Evolutionary conservation across 2,888 invertebrate species (phyloP), one percentile per base, ranked within the genome.

Genomic region (Chaitophorus viminalis): DNA sequence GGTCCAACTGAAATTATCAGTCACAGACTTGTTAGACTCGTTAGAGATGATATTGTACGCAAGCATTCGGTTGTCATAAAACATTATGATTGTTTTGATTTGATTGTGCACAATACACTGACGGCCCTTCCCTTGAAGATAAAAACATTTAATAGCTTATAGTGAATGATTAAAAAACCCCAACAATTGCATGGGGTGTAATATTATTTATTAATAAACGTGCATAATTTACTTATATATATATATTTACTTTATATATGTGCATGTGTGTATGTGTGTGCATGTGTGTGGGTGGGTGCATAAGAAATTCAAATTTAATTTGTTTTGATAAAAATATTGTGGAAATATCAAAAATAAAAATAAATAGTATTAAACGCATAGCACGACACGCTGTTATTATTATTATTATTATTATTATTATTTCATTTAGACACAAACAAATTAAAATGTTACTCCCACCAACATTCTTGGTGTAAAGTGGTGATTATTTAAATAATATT

Each of bases 271-370:
- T 46, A 11, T 46, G 14, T 46, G 14, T 46, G 46, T 46, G 11
- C 14, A 3, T 46, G 46, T 46, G 46, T 46, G 46, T 46, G 14
- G 1, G 3, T 52, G 52, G 18, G 6, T 68, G 9, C 11, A 60
- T 0, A 78, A 31, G 14, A 52, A 72, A 87, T 87, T 54, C 72
- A 87, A 87, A 87, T 74, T 72, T 79, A 87, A 79, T 87, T 79
- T 74, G 79, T 84, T 18, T 31, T 29, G 46, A 70, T 46, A 52
- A 70, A 54, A 84, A 65, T 65, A 65, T 83, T 25, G 29, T 4
- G 6, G 4, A 5, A 4, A 25, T 21, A 75, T 39, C 29, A 60
- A 65, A 83, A 75, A 65, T 36, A 36, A 54, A 36, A 52, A 74
- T 74, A 74, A 8, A n/a, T n/a, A 25, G 21, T 82, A n/a, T 72